Conservation (phyloP, 2,888 invertebrate species). For the Eupithecia exiguata region DNA sequence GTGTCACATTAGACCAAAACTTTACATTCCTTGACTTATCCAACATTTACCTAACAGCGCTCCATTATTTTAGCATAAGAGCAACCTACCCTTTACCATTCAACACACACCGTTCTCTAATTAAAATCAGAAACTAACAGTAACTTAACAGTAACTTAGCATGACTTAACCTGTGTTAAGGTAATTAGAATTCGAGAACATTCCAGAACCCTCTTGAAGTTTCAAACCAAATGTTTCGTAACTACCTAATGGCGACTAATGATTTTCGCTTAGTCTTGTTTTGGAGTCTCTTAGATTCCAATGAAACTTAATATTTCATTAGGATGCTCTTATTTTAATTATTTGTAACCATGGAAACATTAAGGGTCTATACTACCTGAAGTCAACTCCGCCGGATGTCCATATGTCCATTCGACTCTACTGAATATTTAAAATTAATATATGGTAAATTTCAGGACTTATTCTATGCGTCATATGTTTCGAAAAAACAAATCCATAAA, state of each 20-base stretch:
- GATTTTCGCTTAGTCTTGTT: neutral
- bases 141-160: constrained; percentile 36
- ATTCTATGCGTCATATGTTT: too few relatives aligned
- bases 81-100: neutral
- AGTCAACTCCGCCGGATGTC: too few relatives aligned
- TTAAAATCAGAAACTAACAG: constrained; percentile 37
- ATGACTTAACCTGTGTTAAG: constrained; percentile 36
- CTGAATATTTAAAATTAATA: too few relatives aligned
- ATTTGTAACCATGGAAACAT: neutral
- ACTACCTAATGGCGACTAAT: constrained; percentile 15
- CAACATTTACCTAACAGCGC: too few relatives aligned
- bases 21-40: too few relatives aligned
- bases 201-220: constrained; percentile 11
- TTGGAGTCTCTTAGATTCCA: constrained; percentile 1
- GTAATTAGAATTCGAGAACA: constrained; percentile 36
- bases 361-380: too few relatives aligned
- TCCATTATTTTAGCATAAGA: neutral
- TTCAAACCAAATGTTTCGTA: constrained; percentile 11
- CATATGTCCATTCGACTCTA: too few relatives aligned
- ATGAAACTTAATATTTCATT: neutral
- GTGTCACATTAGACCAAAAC: too few relatives aligned
- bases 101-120: constrained; percentile 36
- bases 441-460: too few relatives aligned
- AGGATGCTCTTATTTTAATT: neutral
- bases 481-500: too few relatives aligned